phyloP scores from a whole-genome alignment of 2,113 vertebrate species.

The Oryctolagus cuniculus region mOryCun1.1 NC_091440.1:105014001-105014500 shows the following conservation, averaged over 20 bases:
- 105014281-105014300: neutral
- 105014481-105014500: too few relatives aligned
- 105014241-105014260: neutral
- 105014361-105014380: too few relatives aligned
- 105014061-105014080: neutral
- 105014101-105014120: neutral
- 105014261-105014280: slow-evolving; percentile 5
- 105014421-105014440: too few relatives aligned
- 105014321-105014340: too few relatives aligned
- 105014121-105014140: neutral
- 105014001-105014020: neutral
- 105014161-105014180: slow-evolving; percentile 13
- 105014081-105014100: slow-evolving; percentile 40
- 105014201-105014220: neutral
- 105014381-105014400: too few relatives aligned
- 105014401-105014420: too few relatives aligned
- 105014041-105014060: neutral
- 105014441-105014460: too few relatives aligned
- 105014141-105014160: neutral
- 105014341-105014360: too few relatives aligned
- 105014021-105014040: neutral
- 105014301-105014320: neutral
- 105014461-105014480: too few relatives aligned
- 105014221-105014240: neutral
- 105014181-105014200: neutral